Conservation (phyloP, 2,888 invertebrate genomes). For the Neocrepidodera transversa region DNA sequence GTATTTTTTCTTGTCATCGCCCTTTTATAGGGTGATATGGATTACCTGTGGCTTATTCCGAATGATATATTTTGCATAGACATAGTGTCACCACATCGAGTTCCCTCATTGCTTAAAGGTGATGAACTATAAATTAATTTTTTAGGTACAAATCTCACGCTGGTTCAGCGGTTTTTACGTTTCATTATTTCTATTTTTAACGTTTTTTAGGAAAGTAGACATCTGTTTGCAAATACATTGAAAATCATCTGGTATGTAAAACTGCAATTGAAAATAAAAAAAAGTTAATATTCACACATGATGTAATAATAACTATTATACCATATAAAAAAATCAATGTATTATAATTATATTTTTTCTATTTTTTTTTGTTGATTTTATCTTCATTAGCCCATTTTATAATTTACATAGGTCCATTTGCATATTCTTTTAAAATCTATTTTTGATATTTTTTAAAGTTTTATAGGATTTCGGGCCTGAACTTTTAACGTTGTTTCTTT, state of each 20-base stretch:
- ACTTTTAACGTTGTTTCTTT: too few species aligned
- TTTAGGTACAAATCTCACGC: slow-evolving; percentile 5
- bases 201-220: slow-evolving; percentile 8
- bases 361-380: too few species aligned
- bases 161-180: slow-evolving; percentile 1
- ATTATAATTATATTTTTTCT: too few species aligned
- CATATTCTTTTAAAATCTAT: too few species aligned
- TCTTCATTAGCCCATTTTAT: too few species aligned
- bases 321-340: too few species aligned
- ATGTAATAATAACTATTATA: too few species aligned
- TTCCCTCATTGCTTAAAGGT: slow-evolving; percentile 24
- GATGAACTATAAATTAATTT: slow-evolving; percentile 19
- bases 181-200: slow-evolving; percentile 18
- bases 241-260: too few species aligned
- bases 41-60: slow-evolving; percentile 37
- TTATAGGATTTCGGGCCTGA: too few species aligned
- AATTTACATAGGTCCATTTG: too few species aligned
- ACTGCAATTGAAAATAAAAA: neutral
- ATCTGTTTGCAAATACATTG: slow-evolving; percentile 22
- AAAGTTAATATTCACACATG: too few species aligned
- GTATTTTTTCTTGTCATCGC: neutral
- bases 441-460: too few species aligned
- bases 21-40: neutral
- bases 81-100: slow-evolving; percentile 9
- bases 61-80: slow-evolving; percentile 22